phyloP scores from a whole-genome alignment of 1,140 invertebrate species.

The Triops longicaudatus region DNA sequence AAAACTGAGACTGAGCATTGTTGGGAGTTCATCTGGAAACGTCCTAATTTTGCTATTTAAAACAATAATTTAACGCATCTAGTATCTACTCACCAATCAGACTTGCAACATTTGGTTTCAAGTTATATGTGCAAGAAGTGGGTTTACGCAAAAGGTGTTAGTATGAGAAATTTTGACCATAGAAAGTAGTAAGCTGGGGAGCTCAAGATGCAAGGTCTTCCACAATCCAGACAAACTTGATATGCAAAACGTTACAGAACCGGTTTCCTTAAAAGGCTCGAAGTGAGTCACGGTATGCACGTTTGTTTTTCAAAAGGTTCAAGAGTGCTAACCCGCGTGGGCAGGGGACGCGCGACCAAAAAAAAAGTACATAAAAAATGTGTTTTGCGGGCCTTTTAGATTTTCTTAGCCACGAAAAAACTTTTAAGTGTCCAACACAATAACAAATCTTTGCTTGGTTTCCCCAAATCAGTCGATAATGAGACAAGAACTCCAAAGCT shows the following conservation, averaged over 20 bases:
- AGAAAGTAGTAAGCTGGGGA: background rate
- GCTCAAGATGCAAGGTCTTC: background rate
- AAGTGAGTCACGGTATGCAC: background rate
- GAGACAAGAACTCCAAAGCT: background rate
- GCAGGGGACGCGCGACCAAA: background rate
- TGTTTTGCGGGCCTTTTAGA: background rate
- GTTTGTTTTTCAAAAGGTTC: background rate
- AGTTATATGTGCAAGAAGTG: too few species aligned
- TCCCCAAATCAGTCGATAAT: background rate
- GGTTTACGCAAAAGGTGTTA: too few species aligned
- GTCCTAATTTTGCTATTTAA: too few species aligned
- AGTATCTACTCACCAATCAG: too few species aligned
- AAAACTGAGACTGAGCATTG: too few species aligned
- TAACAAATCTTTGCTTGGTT: background rate
- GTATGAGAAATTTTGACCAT: background rate
- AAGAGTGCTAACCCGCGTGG: background rate
- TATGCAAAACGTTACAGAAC: background rate
- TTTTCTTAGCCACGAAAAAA: background rate
- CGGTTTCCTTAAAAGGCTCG: constrained; percentile 14
- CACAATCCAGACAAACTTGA: background rate
- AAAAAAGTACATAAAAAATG: background rate
- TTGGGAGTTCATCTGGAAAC: too few species aligned
- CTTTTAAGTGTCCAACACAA: background rate
- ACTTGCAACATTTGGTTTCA: too few species aligned
- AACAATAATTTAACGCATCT: too few species aligned